Conservation (phyloP, 2,797 vertebrate genomes). For the Tadarida brasiliensis region DNA sequence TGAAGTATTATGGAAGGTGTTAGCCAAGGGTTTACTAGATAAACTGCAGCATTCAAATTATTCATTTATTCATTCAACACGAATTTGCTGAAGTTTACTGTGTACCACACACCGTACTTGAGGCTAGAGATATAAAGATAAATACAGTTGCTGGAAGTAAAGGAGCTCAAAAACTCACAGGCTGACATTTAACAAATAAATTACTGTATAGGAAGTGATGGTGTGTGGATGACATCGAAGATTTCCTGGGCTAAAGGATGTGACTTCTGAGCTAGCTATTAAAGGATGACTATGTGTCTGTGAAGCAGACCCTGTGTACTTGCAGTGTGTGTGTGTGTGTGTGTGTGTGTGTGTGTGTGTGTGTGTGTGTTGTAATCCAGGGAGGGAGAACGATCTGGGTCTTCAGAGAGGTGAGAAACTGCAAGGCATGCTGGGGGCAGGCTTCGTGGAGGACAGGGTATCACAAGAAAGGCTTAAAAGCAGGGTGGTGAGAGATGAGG, state of each 20-base stretch:
- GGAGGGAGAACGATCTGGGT: not conserved
- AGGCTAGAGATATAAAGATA: not conserved
- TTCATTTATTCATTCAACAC: conserved; percentile 61
- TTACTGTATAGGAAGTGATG: not conserved
- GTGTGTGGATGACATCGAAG: not conserved
- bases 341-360: not conserved
- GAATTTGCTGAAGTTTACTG: not conserved
- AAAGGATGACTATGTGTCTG: not conserved
- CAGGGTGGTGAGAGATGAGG: not conserved
- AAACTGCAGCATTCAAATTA: conserved; percentile 5
- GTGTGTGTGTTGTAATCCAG: not conserved
- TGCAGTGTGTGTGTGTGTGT: not conserved
- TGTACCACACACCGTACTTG: not conserved
- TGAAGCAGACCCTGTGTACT: not conserved
- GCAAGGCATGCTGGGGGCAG: rapidly evolving
- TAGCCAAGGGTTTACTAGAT: not conserved
- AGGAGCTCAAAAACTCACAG: not conserved
- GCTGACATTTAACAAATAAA: conserved; percentile 49
- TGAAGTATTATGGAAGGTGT: not conserved
- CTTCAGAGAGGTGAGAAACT: not conserved
- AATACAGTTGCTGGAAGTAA: conserved; percentile 23
- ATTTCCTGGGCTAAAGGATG: not conserved
- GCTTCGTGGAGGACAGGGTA: too few relatives aligned
- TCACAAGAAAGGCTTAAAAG: too few relatives aligned
- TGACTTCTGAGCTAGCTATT: not conserved